phyloP scores from a whole-genome alignment of 2,888 invertebrate genomes.

The Lysandra coridon region DNA sequence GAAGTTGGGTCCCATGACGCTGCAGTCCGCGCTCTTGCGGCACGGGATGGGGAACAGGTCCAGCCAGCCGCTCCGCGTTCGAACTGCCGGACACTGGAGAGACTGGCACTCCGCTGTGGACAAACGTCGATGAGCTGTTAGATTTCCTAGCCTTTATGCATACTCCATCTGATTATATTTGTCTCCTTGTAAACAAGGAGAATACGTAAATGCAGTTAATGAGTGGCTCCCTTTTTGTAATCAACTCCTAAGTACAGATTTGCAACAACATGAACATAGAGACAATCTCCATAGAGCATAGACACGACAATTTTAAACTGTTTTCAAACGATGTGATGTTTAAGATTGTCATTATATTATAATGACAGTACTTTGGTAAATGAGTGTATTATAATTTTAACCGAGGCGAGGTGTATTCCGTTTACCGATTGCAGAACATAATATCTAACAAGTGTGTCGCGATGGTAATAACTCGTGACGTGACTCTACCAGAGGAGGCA shows the following conservation, averaged over 20 bases:
- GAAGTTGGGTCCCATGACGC: constrained; percentile 75
- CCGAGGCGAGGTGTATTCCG: not conserved
- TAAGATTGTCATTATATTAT: not conserved
- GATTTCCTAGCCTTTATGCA: not conserved
- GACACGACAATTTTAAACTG: not conserved
- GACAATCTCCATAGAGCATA: constrained; percentile 1
- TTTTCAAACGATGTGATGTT: not conserved
- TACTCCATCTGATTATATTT: not conserved
- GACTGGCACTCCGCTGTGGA: constrained; percentile 56
- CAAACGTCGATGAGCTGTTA: not conserved
- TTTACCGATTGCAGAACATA: not conserved
- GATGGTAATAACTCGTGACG: constrained; percentile 84
- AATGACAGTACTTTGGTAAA: not conserved
- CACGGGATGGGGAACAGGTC: constrained; percentile 81
- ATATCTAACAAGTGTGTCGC: constrained; percentile 39
- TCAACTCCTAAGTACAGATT: too few species aligned
- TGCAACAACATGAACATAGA: not conserved
- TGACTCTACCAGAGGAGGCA: constrained; percentile 86
- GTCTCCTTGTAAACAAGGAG: too few species aligned
- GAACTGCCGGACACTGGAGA: constrained; percentile 67
- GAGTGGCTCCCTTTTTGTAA: too few species aligned
- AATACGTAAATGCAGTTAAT: too few species aligned
- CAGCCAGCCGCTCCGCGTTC: constrained; percentile 74
- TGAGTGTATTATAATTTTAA: not conserved
- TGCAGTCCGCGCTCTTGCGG: constrained; percentile 75